Percentiles rank a stretch among this genome's conserved stretches.
phyloP scores from a whole-genome alignment of 2,888 invertebrate species.

The Acrobasis suavella region DNA sequence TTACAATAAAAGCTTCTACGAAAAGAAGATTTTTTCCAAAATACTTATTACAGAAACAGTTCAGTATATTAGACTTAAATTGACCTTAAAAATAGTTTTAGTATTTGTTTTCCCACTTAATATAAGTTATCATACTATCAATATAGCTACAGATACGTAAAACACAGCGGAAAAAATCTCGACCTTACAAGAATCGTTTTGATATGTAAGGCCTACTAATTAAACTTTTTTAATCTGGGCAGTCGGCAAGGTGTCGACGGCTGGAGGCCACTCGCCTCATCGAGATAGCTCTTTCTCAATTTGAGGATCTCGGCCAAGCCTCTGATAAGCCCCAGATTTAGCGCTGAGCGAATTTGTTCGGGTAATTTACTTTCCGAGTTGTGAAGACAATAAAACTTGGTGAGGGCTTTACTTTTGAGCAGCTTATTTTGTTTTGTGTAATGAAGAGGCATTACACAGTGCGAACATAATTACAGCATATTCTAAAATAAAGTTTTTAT shows the following conservation, averaged over 20 bases:
- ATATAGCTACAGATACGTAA: too few relatives aligned
- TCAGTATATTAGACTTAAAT: too few relatives aligned
- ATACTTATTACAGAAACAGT: too few relatives aligned
- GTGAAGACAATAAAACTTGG: conserved; percentile 78
- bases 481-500: neutral
- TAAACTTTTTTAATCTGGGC: conserved; percentile 73
- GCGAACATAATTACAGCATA: conserved; percentile 31
- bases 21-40: too few relatives aligned
- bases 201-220: conserved; percentile 56
- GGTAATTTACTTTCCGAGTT: conserved; percentile 78
- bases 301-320: conserved; percentile 68
- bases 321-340: conserved; percentile 77
- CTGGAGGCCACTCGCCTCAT: conserved; percentile 63
- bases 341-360: conserved; percentile 77
- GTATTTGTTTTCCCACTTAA: neutral
- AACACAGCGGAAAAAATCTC: too few relatives aligned
- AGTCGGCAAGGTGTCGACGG: conserved; percentile 64
- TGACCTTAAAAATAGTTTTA: too few relatives aligned
- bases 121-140: neutral
- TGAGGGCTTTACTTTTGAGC: conserved; percentile 60
- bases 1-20: too few relatives aligned
- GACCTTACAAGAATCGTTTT: neutral
- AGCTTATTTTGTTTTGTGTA: conserved; percentile 64
- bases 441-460: conserved; percentile 63
- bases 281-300: conserved; percentile 74